Evolutionary conservation across 2,113 vertebrate species (phyloP).

Genomic region (Epinephelus lanceolatus): DNA sequence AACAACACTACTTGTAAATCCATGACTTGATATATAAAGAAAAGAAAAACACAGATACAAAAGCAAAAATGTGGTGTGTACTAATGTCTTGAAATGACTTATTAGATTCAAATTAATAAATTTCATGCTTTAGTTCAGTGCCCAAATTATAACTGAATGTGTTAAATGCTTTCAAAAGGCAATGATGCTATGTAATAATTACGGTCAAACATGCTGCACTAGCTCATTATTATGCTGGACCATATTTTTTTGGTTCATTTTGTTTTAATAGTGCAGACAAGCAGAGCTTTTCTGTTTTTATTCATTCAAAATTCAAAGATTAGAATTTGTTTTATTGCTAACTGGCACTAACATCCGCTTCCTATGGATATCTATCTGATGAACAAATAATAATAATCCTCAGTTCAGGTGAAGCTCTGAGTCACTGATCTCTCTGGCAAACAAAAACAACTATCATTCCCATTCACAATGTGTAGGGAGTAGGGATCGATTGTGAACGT

Average conservation of each 20-base stretch:
- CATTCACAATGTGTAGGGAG: not conserved
- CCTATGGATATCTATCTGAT: not conserved
- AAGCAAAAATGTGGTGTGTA: not conserved
- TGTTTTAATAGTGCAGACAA: not conserved
- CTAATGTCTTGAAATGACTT: not conserved
- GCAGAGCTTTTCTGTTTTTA: not conserved
- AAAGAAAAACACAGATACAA: not conserved
- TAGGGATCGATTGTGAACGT: not conserved
- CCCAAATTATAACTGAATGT: not conserved
- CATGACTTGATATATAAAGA: not conserved
- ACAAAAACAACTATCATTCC: constrained; percentile 18
- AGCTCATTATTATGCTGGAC: not conserved
- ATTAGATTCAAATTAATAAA: not conserved
- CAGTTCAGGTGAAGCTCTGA: constrained; percentile 1
- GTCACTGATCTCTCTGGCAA: constrained; percentile 21
- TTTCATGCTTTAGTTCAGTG: not conserved
- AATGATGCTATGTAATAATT: not conserved
- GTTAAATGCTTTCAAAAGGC: not conserved
- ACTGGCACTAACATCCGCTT: not conserved
- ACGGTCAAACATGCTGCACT: not conserved
- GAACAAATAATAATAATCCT: constrained; percentile 5
- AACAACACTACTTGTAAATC: not conserved
- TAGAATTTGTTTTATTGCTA: not conserved
- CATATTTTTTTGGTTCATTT: not conserved
- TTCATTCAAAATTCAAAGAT: not conserved